Base-by-base conservation (phyloP, 2,888 invertebrate genomes). In the Sussaba pulchella region DNA sequence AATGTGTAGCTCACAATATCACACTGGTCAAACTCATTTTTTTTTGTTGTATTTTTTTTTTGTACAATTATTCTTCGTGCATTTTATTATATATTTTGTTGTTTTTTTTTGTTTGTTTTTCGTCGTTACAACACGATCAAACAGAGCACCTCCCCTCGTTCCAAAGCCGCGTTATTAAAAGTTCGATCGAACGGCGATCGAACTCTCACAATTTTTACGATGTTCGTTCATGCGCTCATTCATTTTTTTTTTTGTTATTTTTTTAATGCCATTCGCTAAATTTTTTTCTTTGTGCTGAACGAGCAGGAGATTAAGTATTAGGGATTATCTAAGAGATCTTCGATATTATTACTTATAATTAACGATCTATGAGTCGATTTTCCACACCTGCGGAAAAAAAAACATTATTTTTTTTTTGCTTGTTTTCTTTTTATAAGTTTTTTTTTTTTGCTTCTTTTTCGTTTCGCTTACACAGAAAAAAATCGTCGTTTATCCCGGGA, bases 61-160 rank as follows among this genome's bases (percentile, higher is more conserved):
- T 85, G 83, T 85, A 85, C 86, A 87, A 85, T 89, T 86, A 78
- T 86, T 82, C 75, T 86, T 86, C 83, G 86, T 82, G 84, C 78
- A 83, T 77, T 81, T 83, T 61, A 74, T 75, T 45, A 57, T 45
- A 57, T 66, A 52, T 69, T 75, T 4, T 70, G 47, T 78, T 61
- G 67, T 73, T 63, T 70, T 72, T 64, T 26, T n/a, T 50, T 69
- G 45, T 57, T 79, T 61, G 75, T 71, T 52, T 54, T 45, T 69
- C 64, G 69, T 81, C 76, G 77, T 79, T 66, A 54, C 63, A 64
- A 31, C 57, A 75, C 72, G 71, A 74, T 81, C 61, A 73, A 83
- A 82, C 75, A 83, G 82, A 70, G 64, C 69, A 73, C 47, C 64
- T 70, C 66, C 66, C 10, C 70, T 59, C 78, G 73, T 78, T 78